Base-by-base conservation (phyloP, 2,113 vertebrate species). In the Cromileptes altivelis region DNA sequence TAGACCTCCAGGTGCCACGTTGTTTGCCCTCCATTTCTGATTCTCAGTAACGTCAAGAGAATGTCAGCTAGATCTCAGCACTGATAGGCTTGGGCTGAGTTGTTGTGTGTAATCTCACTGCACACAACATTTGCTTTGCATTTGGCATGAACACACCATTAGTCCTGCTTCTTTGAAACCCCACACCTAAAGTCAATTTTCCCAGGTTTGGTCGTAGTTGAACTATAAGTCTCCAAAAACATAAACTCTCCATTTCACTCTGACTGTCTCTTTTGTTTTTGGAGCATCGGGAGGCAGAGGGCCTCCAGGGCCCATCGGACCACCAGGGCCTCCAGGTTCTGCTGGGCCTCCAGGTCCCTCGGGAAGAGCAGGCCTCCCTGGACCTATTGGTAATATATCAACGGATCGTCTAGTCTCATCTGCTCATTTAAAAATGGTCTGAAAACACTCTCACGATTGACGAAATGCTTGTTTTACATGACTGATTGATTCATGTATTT, bases 361-460 rank as follows among this genome's bases (percentile, higher is more conserved):
- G 50, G 95, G 94, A 57, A 95, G 95, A 87, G 90, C 84, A 0
- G 97, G 97, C 1, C 90, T 95, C 82, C 94, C 92, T 1, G 97
- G 97, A 75, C 95, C 95, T 53, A 93, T 93, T 17, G 97, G 97
- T 97, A 91, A 95, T 82, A 62, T 45, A 42, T 42, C 1, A 30
- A 6, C 14, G 19, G 13, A 52, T 19, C 1, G 6, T 52, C 12
- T 14, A 58, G 17, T 19, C 4, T 75, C 13, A 49, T 49, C 40
- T 62, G 17, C 30, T 72, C 18, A 30, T 61, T 37, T 64, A 19
- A 33, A 69, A 12, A 61, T 57, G 18, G 0, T 55, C 12, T 75
- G 0, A 64, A 56, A 15, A 30, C 12, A 6, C 52, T 42, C 25
- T 27, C 1, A 57, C 10, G 25, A 3, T 7, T 47, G 58, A 21